phyloP scores from a whole-genome alignment of 1,140 invertebrate genomes.

The Myzus persicae region DNA sequence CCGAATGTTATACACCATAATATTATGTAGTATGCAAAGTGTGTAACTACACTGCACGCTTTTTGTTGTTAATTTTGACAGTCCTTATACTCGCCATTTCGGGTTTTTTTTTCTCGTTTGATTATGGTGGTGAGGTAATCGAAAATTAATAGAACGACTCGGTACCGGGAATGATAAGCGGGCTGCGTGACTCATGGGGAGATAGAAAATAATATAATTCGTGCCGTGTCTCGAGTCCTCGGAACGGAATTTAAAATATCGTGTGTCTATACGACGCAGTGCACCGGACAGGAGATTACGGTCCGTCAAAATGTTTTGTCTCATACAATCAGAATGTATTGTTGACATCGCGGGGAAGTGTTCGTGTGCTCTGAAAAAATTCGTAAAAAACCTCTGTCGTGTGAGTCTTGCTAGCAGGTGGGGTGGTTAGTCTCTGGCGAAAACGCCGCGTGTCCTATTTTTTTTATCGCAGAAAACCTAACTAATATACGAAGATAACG shows the following conservation, averaged over 20 bases:
- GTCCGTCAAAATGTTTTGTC: background rate
- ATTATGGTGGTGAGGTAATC: background rate
- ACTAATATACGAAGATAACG: background rate
- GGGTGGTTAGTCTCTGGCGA: background rate
- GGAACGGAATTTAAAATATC: background rate
- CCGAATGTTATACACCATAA: background rate
- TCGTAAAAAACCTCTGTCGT: background rate
- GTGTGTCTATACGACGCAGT: too few species aligned
- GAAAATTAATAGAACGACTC: background rate
- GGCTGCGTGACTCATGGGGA: background rate
- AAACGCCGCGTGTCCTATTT: background rate
- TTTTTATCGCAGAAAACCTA: background rate
- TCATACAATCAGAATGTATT: background rate
- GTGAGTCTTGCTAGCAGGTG: too few species aligned
- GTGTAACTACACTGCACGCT: background rate
- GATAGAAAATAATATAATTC: background rate
- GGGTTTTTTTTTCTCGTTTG: background rate
- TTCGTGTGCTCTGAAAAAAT: background rate
- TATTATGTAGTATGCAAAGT: background rate
- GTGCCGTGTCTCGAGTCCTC: background rate
- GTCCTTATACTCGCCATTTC: background rate
- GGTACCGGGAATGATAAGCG: background rate
- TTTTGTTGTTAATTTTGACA: background rate
- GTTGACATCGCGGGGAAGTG: background rate
- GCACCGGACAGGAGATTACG: too few species aligned